A percentile compares a stretch with the other conserved stretches of the same genome.
These are phyloP conservation scores for Cacatua alba DNA, from an alignment of 2,113 vertebrate species.

Conservation along the genomic window DNA sequence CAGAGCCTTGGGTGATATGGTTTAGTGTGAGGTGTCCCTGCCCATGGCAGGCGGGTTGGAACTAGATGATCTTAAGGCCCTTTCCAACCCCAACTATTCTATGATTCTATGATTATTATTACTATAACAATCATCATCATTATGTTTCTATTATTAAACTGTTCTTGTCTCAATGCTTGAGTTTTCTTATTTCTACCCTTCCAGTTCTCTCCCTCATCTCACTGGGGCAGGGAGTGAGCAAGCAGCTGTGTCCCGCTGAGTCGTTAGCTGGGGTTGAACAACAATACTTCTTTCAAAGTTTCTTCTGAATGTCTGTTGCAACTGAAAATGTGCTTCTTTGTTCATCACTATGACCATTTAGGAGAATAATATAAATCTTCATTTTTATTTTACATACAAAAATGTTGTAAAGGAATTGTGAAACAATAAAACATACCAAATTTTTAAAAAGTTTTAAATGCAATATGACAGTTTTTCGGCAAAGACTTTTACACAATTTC, in stretches of 20 bases:
- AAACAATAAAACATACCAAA: background rate
- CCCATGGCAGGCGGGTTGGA: too few species aligned
- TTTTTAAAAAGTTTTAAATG: background rate
- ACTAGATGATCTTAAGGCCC: too few species aligned
- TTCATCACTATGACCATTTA: background rate
- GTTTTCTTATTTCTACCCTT: background rate
- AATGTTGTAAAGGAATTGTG: background rate
- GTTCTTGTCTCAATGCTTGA: background rate
- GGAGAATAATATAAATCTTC: background rate
- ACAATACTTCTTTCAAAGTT: fast-evolving
- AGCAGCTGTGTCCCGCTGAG: background rate
- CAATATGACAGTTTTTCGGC: background rate
- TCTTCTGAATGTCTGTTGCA: background rate
- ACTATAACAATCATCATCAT: background rate
- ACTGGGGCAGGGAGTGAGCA: background rate
- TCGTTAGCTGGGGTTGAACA: background rate
- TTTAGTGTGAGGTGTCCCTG: too few species aligned
- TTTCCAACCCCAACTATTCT: background rate
- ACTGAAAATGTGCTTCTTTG: background rate
- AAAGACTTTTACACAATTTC: background rate
- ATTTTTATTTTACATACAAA: background rate
- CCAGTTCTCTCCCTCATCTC: background rate
- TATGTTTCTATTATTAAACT: background rate
- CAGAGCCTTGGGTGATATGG: too few species aligned
- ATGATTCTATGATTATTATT: background rate